Evolutionary conservation across 53 echinoderm and acorn worm species (phyloP).

Genomic region (Patiria pectinifera): DNA sequence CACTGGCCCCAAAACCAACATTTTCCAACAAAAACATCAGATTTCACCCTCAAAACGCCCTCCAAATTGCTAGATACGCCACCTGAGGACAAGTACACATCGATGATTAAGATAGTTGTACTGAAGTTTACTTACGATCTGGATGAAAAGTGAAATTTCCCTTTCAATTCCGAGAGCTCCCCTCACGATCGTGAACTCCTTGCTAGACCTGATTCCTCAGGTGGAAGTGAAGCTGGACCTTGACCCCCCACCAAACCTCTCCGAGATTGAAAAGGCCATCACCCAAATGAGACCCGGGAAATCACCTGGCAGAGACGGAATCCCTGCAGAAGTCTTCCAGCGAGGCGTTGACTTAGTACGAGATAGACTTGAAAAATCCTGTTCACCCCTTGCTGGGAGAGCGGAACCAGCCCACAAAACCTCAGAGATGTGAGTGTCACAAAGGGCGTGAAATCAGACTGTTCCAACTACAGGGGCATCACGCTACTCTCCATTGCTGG

Average conservation of each 20-base stretch:
- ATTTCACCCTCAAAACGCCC: too few relatives aligned
- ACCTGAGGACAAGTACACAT: too few relatives aligned
- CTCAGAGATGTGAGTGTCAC: background rate
- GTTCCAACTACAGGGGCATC: slow-evolving; percentile 1
- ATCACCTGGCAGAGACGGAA: slow-evolving; percentile 5
- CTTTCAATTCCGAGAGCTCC: too few relatives aligned
- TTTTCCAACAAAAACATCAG: too few relatives aligned
- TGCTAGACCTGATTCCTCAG: slow-evolving; percentile 27
- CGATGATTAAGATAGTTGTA: too few relatives aligned
- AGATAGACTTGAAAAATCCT: background rate
- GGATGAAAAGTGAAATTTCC: too few relatives aligned
- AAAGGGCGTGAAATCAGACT: background rate
- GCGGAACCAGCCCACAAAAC: background rate
- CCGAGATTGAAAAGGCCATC: background rate
- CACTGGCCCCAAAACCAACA: too few relatives aligned
- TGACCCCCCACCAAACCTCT: background rate
- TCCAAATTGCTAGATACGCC: too few relatives aligned
- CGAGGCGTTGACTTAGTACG: background rate
- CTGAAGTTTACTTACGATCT: too few relatives aligned
- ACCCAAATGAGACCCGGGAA: background rate
- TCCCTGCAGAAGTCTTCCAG: slow-evolving; percentile 15
- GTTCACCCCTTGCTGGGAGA: slow-evolving; percentile 7
- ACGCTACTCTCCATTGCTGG: slow-evolving; percentile 1
- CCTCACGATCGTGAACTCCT: background rate
- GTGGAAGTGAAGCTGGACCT: slow-evolving; percentile 44